These are phyloP conservation scores for Platalea minor DNA, from an alignment of 2,797 vertebrate species.

Conservation along the genomic window DNA sequence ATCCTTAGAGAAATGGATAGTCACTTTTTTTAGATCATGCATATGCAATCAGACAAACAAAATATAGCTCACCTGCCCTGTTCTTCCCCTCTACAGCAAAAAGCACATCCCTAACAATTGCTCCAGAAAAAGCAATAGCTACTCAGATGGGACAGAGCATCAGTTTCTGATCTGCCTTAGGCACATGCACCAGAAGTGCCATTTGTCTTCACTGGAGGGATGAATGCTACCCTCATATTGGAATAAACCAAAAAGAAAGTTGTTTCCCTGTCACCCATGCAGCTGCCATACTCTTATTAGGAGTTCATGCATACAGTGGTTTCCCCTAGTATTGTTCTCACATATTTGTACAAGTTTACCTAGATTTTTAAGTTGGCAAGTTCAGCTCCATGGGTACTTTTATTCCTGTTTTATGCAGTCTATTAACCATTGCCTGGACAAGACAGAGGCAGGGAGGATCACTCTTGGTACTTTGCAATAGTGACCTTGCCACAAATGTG, in stretches of 20 bases:
- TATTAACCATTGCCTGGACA: neutral
- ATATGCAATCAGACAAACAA: constrained; percentile 49
- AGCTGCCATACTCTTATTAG: neutral
- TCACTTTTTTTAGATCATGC: constrained; percentile 49
- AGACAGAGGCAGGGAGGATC: neutral
- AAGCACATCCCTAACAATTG: neutral
- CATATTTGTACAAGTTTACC: neutral
- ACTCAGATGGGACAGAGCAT: neutral
- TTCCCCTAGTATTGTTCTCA: neutral
- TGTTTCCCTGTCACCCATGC: neutral
- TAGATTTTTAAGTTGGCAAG: neutral
- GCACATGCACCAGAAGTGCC: neutral
- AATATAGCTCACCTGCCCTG: constrained; percentile 37
- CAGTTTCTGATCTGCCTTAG: neutral
- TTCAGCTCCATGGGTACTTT: neutral
- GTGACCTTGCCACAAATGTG: neutral
- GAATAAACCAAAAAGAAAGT: neutral
- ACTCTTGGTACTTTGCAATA: neutral
- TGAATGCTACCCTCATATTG: neutral
- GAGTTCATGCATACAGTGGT: no score
- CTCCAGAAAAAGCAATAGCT: neutral
- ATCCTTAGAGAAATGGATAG: constrained; percentile 43
- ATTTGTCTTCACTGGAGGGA: neutral
- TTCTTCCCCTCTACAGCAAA: neutral
- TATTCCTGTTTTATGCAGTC: neutral